These are phyloP conservation scores for Nineta flava DNA, from an alignment of 2,888 invertebrate species.

Conservation along the genomic window DNA sequence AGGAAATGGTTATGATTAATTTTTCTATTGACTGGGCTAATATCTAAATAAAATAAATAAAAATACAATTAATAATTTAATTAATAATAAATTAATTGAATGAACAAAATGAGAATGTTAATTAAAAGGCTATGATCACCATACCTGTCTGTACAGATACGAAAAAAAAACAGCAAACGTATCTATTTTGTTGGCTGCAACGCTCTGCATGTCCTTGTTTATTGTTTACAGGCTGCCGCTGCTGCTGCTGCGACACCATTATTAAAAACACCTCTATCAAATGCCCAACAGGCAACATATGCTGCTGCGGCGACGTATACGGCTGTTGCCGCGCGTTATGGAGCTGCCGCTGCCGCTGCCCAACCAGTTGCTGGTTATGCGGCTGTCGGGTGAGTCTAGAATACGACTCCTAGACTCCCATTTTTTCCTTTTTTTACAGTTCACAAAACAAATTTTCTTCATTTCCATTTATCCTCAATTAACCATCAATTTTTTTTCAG, in stretches of 20 bases:
- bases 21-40: no score
- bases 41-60: no score
- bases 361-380: slow-evolving; percentile 59
- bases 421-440: neutral
- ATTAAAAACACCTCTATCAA: slow-evolving; percentile 67
- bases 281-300: slow-evolving; percentile 75
- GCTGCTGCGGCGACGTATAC: slow-evolving; percentile 79
- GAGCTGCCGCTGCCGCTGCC: slow-evolving; percentile 57
- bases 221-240: slow-evolving; percentile 30
- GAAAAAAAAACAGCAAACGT: no score
- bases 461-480: neutral
- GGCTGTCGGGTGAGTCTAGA: slow-evolving; percentile 43
- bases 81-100: no score
- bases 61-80: no score
- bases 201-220: slow-evolving; percentile 13
- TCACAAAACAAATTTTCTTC: neutral
- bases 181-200: neutral
- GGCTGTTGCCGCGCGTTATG: slow-evolving; percentile 70
- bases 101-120: no score
- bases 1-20: no score
- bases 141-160: no score
- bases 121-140: no score
- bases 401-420: neutral
- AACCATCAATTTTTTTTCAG: neutral
- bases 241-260: slow-evolving; percentile 56